Percentiles rank a stretch among this genome's conserved stretches.
Conservation (phyloP, 2,888 invertebrate species). For the Tiliacea aurago region DNA sequence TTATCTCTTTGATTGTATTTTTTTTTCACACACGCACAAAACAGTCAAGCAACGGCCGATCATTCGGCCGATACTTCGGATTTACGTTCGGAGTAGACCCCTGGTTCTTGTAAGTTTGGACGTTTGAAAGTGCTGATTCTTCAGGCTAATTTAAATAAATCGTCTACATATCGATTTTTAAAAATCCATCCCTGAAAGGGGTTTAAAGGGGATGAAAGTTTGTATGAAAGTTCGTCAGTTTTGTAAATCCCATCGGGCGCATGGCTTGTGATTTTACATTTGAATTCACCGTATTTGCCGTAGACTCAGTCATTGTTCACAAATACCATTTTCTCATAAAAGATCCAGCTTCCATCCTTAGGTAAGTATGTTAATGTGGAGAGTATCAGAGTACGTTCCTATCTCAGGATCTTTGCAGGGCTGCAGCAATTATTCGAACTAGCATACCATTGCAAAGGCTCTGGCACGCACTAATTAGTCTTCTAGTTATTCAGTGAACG, state of each 20-base stretch:
- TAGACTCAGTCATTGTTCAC: background rate
- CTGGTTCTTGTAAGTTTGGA: background rate
- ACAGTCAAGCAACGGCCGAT: no score
- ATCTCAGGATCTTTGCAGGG: conserved; percentile 4
- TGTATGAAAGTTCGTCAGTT: background rate
- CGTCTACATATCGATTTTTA: background rate
- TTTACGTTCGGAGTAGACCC: no score
- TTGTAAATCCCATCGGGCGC: background rate
- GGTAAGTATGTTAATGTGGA: background rate
- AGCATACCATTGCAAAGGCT: conserved; percentile 32
- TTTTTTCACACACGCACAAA: no score
- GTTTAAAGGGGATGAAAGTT: background rate
- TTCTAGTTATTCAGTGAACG: conserved; percentile 28
- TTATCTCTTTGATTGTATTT: no score
- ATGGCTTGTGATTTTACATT: background rate
- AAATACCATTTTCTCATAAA: background rate
- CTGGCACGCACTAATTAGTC: conserved; percentile 63
- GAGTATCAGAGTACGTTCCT: background rate
- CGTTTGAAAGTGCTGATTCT: background rate
- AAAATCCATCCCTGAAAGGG: background rate
- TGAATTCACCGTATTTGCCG: background rate
- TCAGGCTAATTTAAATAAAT: background rate
- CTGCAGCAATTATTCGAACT: conserved; percentile 36
- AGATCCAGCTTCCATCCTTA: background rate
- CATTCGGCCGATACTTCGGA: no score